Evolutionary conservation across 2,888 invertebrate species (phyloP).

Genomic region (Megaustenia siamemsis): DNA sequence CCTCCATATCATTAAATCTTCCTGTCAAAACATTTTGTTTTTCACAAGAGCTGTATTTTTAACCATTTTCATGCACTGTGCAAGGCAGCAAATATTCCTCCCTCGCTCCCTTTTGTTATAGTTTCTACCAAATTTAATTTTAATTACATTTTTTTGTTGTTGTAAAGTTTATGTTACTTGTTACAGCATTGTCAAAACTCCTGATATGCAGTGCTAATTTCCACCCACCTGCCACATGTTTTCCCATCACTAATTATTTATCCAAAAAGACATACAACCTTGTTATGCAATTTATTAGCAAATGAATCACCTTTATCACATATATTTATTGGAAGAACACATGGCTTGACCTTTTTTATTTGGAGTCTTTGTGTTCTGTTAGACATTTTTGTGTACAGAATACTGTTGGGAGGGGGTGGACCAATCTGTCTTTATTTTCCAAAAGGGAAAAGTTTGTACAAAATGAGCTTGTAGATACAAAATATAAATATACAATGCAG

Average conservation of each 20-base stretch:
- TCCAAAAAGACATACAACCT: background rate
- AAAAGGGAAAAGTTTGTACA: no score
- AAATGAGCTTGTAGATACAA: no score
- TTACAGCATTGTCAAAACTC: conserved; percentile 32
- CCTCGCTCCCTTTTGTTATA: background rate
- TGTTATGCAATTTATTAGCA: conserved; percentile 24
- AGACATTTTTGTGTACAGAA: no score
- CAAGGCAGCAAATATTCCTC: conserved; percentile 44
- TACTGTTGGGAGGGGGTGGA: no score
- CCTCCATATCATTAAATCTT: background rate
- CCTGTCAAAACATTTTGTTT: background rate
- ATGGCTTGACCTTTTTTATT: background rate
- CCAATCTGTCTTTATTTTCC: no score
- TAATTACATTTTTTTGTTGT: background rate
- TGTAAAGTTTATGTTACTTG: conserved; percentile 7
- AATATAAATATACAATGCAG: no score
- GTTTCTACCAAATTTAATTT: background rate
- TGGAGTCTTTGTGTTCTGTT: background rate
- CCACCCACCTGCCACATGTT: background rate
- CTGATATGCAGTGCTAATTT: conserved; percentile 13
- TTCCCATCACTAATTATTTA: background rate
- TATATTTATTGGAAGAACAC: background rate
- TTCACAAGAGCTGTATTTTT: background rate
- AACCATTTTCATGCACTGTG: conserved; percentile 18
- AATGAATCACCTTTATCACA: background rate